Conservation (phyloP, 2,797 vertebrate genomes). For the Tapirus indicus region DNA sequence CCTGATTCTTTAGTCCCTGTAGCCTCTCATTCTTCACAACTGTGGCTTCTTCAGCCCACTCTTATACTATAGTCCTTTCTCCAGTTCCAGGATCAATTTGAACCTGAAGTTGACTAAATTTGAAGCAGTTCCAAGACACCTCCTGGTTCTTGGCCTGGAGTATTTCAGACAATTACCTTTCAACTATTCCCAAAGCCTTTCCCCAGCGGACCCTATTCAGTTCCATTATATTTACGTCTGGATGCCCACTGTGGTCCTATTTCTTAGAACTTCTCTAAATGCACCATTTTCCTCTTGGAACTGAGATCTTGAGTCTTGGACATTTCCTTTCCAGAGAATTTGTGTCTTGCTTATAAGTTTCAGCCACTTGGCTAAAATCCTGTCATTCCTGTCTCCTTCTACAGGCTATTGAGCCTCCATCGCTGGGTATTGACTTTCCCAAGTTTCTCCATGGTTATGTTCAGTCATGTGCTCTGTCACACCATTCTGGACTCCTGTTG, state of each 20-base stretch:
- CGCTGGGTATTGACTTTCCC: not conserved
- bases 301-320: not conserved
- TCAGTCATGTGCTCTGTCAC: not conserved
- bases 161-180: not conserved
- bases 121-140: not conserved
- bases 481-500: not conserved
- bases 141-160: not conserved
- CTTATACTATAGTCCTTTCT: not conserved
- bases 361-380: not conserved
- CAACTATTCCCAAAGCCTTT: not conserved
- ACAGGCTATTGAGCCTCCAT: not conserved
- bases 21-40: not conserved
- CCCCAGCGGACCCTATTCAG: too few relatives aligned
- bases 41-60: not conserved
- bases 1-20: not conserved
- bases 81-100: not conserved
- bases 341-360: not conserved
- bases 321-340: not conserved
- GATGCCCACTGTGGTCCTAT: not conserved
- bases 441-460: not conserved
- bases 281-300: not conserved
- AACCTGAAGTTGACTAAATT: not conserved
- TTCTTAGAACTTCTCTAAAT: not conserved
- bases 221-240: not conserved
- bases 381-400: not conserved